Conservation (phyloP, 2,113 vertebrate genomes). For the Hystrix brachyura region DNA sequence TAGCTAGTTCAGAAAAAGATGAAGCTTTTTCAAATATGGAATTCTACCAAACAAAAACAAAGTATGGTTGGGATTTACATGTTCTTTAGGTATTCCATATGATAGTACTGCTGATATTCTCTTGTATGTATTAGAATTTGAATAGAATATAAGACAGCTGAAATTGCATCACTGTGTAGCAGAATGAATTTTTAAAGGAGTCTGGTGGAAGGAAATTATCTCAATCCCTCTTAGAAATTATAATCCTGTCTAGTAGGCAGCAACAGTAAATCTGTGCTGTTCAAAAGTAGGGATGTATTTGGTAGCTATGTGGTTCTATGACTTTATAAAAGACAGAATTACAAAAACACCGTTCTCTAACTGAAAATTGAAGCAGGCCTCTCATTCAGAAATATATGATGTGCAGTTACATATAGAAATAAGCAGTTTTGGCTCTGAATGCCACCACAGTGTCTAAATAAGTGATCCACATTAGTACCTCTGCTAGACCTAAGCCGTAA, state of each 20-base stretch:
- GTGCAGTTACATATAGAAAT: constrained; percentile 23
- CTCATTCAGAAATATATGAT: constrained; percentile 1
- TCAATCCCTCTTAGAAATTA: constrained; percentile 52
- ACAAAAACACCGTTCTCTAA: neutral
- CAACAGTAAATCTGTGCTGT: neutral
- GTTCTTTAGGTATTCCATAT: constrained; percentile 46
- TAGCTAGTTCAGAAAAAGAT: constrained; percentile 43
- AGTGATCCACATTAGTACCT: neutral
- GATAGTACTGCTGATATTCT: constrained; percentile 49
- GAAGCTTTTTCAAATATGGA: constrained; percentile 65
- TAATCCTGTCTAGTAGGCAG: constrained; percentile 5
- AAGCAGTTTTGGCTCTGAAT: constrained; percentile 42
- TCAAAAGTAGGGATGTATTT: constrained; percentile 54
- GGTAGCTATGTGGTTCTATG: neutral
- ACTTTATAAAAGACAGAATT: constrained; percentile 43
- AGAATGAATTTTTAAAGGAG: constrained; percentile 27
- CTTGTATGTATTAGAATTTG: constrained; percentile 35
- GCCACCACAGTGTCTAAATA: constrained; percentile 7
- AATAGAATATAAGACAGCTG: constrained; percentile 27
- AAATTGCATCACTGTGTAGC: constrained; percentile 30
- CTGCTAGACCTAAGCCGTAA: neutral
- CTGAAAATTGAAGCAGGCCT: constrained; percentile 50
- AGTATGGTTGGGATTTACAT: constrained; percentile 47
- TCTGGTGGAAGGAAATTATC: neutral
- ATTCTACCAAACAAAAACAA: constrained; percentile 67